A percentile compares a stretch with the other conserved stretches of the same genome.
These are phyloP conservation scores for Drosophila orosa DNA, from an alignment of 1,140 invertebrate species.

Conservation along the genomic window DNA sequence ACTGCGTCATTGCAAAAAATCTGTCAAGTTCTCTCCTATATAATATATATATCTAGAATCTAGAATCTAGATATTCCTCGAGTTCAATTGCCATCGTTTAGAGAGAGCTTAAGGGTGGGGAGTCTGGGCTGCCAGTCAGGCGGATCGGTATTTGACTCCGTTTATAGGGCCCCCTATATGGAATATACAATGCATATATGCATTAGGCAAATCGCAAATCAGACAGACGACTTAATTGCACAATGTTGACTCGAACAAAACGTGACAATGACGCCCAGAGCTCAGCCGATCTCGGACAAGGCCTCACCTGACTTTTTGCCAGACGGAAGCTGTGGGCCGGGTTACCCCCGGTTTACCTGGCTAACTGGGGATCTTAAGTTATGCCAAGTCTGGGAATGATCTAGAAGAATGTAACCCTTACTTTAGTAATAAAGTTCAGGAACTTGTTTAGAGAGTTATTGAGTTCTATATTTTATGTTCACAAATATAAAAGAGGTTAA, in stretches of 20 bases:
- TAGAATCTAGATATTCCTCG: constrained; percentile 8
- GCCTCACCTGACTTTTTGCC: constrained; percentile 35
- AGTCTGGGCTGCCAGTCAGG: constrained; percentile 27
- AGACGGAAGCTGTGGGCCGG: constrained; percentile 19
- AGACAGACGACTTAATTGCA: constrained; percentile 56
- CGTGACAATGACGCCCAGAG: constrained; percentile 62
- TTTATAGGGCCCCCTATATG: neutral
- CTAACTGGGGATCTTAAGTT: neutral
- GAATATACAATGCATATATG: constrained; percentile 34
- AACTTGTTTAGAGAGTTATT: neutral
- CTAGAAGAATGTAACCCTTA: neutral
- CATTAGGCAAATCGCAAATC: constrained; percentile 34
- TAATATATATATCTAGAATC: neutral
- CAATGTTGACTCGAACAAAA: constrained; percentile 50
- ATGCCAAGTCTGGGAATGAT: neutral
- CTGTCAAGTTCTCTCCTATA: constrained; percentile 21
- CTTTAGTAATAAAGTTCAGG: neutral
- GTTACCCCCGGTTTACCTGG: constrained; percentile 9
- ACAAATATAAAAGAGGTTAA: neutral
- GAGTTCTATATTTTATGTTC: neutral
- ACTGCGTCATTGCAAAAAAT: constrained; percentile 65
- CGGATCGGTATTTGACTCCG: constrained; percentile 34
- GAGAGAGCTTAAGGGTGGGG: constrained; percentile 45
- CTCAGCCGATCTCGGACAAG: constrained; percentile 12
- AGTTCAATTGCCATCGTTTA: constrained; percentile 27